Evolutionary conservation across 2,113 vertebrate genomes (phyloP), one percentile per base, ranked within the genome.

Genomic region (Trochalopteron elliotii): DNA sequence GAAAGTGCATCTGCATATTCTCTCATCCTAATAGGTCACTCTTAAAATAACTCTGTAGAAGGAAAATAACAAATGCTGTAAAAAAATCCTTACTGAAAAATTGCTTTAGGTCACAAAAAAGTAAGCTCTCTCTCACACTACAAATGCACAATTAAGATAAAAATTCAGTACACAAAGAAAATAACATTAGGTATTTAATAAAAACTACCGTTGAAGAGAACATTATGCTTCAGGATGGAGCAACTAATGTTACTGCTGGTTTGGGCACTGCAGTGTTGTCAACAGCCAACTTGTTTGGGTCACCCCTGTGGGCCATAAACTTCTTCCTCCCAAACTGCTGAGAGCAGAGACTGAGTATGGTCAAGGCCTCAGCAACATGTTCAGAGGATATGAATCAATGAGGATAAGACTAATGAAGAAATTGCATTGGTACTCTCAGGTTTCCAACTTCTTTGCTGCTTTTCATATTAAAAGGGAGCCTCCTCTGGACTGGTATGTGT

Each of bases 341-440:
- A 61, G 57, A n/a, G 33, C 9, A 40, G 47, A 42, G 9, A 8
- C 10, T 45, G 20, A 71, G 33, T 37, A 15, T 3, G 3, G 17
- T 33, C 31, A 40, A 70, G 25, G 10, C 27, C 11, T 53, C 2
- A 8, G 18, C 12, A 53, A 19, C 1, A 1, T 4, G 2, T 10
- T 82, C 42, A 70, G 31, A 87, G 10, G 11, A 31, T 12, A 8
- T 16, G 42, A 39, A n/a, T 40, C 6, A 78, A 16, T 25, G 33
- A 28, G n/a, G 10, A 18, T n/a, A 44, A 67, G 10, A 35, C 4
- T 68, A 24, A 60, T 9, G 7, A 37, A 49, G 13, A 44, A 50
- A 70, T 5, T 2, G 0, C 35, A 78, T 87, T 42, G 33, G 7
- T 23, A 33, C 23, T 81, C 21, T 11, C 20, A 19, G 35, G n/a